These are phyloP conservation scores for Stegostoma tigrinum DNA, from an alignment of 2,113 vertebrate species.

Conservation along the genomic window DNA sequence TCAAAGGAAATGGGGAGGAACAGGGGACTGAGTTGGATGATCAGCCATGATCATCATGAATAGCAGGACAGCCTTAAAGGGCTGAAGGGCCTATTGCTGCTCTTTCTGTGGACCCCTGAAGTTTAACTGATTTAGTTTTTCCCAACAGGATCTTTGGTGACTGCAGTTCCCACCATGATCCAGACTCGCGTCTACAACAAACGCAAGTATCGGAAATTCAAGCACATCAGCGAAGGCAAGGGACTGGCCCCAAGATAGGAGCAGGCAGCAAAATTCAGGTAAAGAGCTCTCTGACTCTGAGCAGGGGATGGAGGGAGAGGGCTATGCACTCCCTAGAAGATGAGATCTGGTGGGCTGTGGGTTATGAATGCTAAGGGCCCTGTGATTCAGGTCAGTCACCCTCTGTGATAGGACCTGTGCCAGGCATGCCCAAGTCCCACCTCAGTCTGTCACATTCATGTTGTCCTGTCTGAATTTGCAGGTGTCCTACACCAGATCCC, in stretches of 20 bases:
- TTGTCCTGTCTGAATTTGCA: not conserved
- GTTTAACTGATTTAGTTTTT: not conserved
- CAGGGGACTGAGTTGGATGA: too few species aligned
- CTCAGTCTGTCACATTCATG: not conserved
- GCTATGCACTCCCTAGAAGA: too few species aligned
- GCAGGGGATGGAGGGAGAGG: not conserved
- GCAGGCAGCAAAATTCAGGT: not conserved
- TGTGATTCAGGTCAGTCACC: not conserved
- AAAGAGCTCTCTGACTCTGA: not conserved
- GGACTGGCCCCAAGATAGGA: not conserved
- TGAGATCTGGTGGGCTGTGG: too few species aligned
- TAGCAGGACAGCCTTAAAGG: too few species aligned
- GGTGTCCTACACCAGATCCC: not conserved
- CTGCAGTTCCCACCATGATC: not conserved
- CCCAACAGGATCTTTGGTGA: not conserved
- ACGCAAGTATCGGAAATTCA: slow-evolving; percentile 7
- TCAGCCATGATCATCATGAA: too few species aligned
- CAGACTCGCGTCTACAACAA: not conserved
- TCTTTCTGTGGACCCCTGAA: too few species aligned
- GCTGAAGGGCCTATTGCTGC: too few species aligned
- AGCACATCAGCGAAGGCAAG: not conserved
- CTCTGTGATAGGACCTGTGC: not conserved
- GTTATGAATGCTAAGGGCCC: too few species aligned
- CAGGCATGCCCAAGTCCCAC: not conserved
- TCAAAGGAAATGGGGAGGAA: too few species aligned